Evolutionary conservation across 2,113 vertebrate species (phyloP), one percentile per base, ranked within the genome.

Genomic region (Gobio gobio): DNA sequence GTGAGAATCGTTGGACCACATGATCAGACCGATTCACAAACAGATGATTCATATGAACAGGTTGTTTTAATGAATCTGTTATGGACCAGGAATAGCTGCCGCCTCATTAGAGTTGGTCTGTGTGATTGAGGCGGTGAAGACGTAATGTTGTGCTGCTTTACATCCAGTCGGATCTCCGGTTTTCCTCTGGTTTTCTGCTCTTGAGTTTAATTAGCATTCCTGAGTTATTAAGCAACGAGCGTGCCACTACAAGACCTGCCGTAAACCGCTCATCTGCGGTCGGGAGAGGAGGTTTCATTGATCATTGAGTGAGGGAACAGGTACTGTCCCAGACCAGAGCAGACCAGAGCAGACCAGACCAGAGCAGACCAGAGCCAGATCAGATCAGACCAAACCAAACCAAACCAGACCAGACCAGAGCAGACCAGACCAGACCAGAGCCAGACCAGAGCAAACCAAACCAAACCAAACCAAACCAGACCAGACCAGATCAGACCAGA

Each of bases 241-340:
- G 49, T 92, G 92, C 86, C 74, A 16, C 89, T 88, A 87, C 91
- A 91, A 64, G 90, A 89, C 81, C 75, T 33, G 40, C 87, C 83
- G 86, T 90, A 89, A 92, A 90, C 49, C 2, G 24, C n/a, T 58
- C 3, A 13, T 77, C 12, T 36, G 45, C 12, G 22, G 18, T 7
- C 54, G 18, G 20, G 54, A 3, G 47, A 76, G 49, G 75, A 75
- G 26, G 72, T 29, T 49, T 75, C 13, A n/a, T n/a, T n/a, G n/a
- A n/a, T 51, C 45, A 16, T 36, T 54, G 18, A 20, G 54, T 18
- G 74, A 56, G 29, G 47, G 29, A 56, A 18, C 75, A 29, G 76
- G 80, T 87, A 66, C 68, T 22, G 2, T 12, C 12, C 49, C 24
- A 47, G 45, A 45, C 9, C 43, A 45, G 43, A 47, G 9, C 45